Evolutionary conservation across 2,888 invertebrate species (phyloP).

Genomic region (Polylopha cassiicola): DNA sequence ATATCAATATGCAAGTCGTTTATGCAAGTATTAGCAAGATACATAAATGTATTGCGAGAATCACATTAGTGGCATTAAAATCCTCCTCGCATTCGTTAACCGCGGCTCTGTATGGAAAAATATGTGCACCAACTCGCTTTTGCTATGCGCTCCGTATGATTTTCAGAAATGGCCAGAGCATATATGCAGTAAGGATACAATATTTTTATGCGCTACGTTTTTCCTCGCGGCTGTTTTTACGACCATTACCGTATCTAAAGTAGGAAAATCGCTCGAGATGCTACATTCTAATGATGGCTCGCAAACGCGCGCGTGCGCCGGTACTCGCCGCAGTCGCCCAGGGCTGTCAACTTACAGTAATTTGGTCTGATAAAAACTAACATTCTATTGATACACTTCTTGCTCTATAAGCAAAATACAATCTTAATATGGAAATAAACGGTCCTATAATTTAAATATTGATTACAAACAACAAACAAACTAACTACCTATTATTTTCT

Average conservation of each 20-base stretch:
- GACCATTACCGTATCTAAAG: slow-evolving; percentile 71
- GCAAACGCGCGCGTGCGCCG: slow-evolving; percentile 70
- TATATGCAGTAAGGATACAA: slow-evolving; percentile 71
- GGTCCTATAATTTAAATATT: no score
- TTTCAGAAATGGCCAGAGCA: slow-evolving; percentile 73
- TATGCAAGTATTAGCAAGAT: slow-evolving; percentile 47
- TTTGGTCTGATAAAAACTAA: slow-evolving; percentile 1
- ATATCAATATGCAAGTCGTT: slow-evolving; percentile 32
- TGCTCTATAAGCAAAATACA: neutral
- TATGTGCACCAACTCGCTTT: slow-evolving; percentile 64
- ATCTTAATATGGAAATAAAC: slow-evolving; percentile 1
- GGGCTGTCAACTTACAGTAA: slow-evolving; percentile 38
- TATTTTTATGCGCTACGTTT: slow-evolving; percentile 73
- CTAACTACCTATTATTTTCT: no score
- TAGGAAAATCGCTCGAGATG: slow-evolving; percentile 73
- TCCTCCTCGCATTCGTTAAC: slow-evolving; percentile 72
- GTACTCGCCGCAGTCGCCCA: slow-evolving; percentile 43
- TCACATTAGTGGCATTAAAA: slow-evolving; percentile 70
- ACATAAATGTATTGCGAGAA: slow-evolving; percentile 65
- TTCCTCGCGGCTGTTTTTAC: slow-evolving; percentile 67
- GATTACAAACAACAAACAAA: no score
- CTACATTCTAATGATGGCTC: slow-evolving; percentile 72
- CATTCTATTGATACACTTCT: slow-evolving; percentile 5
- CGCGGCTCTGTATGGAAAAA: slow-evolving; percentile 67
- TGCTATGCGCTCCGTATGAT: slow-evolving; percentile 72